phyloP scores from a whole-genome alignment of 2,888 invertebrate genomes.

The Masnerella sp. region DNA sequence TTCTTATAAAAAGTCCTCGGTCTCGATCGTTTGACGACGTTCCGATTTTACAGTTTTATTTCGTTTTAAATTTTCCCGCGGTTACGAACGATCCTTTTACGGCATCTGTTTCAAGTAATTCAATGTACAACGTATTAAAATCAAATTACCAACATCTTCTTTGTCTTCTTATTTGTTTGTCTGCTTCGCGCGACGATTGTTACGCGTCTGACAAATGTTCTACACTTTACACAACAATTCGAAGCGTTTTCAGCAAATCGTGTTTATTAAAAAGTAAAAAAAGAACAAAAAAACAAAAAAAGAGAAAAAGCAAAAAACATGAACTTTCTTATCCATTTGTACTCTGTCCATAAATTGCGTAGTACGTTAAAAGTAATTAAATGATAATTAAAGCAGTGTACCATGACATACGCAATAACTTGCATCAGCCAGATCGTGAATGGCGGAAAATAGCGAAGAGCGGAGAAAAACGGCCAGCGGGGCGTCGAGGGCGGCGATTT shows the following conservation, averaged over 20 bases:
- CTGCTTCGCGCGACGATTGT: constrained; percentile 15
- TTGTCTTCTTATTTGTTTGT: constrained; percentile 7
- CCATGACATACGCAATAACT: constrained; percentile 53
- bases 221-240: constrained; percentile 32
- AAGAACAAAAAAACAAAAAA: constrained; percentile 17
- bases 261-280: constrained; percentile 31
- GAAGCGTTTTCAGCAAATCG: constrained; percentile 29
- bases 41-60: no score
- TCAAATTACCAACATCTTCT: constrained; percentile 1
- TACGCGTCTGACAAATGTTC: constrained; percentile 35
- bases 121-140: constrained; percentile 6
- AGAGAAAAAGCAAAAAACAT: background rate
- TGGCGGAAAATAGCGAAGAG: constrained; percentile 57
- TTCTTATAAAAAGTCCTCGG: no score
- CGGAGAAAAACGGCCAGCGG: constrained; percentile 33
- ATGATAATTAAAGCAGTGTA: constrained; percentile 49
- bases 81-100: no score
- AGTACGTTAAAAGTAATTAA: constrained; percentile 40
- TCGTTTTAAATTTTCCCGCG: no score
- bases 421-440: constrained; percentile 56
- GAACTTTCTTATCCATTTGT: constrained; percentile 50
- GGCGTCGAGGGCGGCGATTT: constrained; percentile 18
- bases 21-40: no score
- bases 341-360: constrained; percentile 48
- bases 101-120: no score